Evolutionary conservation across 2,113 vertebrate species (phyloP), one percentile per base, ranked within the genome.

Genomic region (Orthonyx spaldingii): DNA sequence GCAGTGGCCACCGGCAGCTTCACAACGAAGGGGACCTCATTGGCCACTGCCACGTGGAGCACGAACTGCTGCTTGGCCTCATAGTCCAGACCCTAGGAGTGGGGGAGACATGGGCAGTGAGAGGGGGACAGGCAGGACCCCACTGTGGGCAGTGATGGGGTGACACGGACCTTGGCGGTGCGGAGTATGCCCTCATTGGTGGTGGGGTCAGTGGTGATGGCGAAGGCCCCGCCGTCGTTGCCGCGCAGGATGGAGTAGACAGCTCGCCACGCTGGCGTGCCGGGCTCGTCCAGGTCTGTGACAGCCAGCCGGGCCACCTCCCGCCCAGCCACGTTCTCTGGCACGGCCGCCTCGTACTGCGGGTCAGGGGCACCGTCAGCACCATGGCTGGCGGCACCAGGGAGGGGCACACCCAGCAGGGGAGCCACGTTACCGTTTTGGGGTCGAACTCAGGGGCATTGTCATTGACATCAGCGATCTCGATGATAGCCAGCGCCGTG

Each of bases 131-230:
- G 79, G 75, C 66, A 92, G 75, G 20, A 49, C 28, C 20, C 3
- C 7, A 1, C 6, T 0, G 14, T 0, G 3, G 80, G 35, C 15
- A 46, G 75, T 2, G 0, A 0, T 0, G 65, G 44, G 24, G 18
- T 11, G 32, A 7, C 28, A 3, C 0, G 0, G 20, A 97, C 96
- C 98, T 98, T 98, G n/a, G 84, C 93, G 0, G 98, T 99, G 11
- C 70, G 98, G 82, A 99, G 92, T 83, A 99, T 74, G 17, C 99
- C 99, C 90, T 99, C 98, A 0, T 98, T 98, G 95, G 98, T 98
- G 95, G 97, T 93, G 0, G 65, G 83, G 70, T 98, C 97, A 0
- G 99, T 99, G 57, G 78, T 26, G 41, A 99, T 93, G 22, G 82
- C 22, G 27, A 99, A 99, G 87, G 95, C 77, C 0, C 97, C 95